Conservation (phyloP, 92 coral and sea anemone genomes). For the Scolanthus callimorphus region DNA sequence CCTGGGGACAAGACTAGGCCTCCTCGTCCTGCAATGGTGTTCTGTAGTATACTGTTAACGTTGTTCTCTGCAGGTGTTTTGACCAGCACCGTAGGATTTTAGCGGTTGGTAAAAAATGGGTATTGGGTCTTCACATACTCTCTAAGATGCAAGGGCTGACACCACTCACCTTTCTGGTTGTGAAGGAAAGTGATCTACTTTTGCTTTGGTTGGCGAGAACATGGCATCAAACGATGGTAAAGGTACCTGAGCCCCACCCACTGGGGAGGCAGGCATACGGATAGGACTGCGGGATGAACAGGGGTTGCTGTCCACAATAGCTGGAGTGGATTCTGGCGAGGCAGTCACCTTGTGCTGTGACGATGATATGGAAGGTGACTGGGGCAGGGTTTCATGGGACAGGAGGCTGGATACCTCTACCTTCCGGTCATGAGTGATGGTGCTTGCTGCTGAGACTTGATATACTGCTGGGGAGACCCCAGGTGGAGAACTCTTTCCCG, state of each 20-base stretch:
- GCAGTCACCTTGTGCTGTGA: slow-evolving; percentile 42
- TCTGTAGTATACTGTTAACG: too few species aligned
- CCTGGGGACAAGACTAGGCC: too few species aligned
- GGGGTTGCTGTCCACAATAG: slow-evolving; percentile 83
- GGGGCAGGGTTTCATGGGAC: slow-evolving; percentile 69
- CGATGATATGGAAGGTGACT: slow-evolving; percentile 69
- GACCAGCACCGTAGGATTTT: too few species aligned
- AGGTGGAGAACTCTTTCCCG: not conserved
- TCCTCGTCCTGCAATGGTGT: too few species aligned
- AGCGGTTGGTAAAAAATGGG: too few species aligned
- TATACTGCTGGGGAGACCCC: slow-evolving; percentile 9
- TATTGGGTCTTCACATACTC: too few species aligned
- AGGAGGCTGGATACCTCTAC: slow-evolving; percentile 74
- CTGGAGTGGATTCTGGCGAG: slow-evolving; percentile 53
- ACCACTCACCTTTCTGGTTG: slow-evolving; percentile 10
- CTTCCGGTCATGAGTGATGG: slow-evolving; percentile 48
- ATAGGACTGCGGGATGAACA: slow-evolving; percentile 82
- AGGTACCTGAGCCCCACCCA: slow-evolving; percentile 34
- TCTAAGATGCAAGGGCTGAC: too few species aligned
- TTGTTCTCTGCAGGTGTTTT: too few species aligned
- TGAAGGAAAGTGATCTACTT: not conserved
- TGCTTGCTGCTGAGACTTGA: not conserved
- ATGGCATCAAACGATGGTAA: slow-evolving; percentile 79
- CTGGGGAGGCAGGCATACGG: slow-evolving; percentile 57
- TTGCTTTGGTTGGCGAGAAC: slow-evolving; percentile 56